A percentile compares a stretch with the other conserved stretches of the same genome.
phyloP scores from a whole-genome alignment of 1,140 invertebrate species.

The Camponotus floridanus region DNA sequence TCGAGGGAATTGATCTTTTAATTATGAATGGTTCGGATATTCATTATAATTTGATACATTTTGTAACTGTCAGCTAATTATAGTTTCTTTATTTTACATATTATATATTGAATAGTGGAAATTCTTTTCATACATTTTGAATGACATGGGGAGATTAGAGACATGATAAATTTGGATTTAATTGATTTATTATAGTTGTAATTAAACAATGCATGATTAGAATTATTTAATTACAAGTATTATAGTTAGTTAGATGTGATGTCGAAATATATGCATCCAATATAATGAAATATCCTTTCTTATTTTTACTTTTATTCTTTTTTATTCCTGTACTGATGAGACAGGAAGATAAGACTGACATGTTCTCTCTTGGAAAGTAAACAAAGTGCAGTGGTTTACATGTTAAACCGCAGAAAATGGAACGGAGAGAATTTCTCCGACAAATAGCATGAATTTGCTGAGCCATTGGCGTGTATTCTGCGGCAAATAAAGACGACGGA shows the following conservation, averaged over 20 bases:
- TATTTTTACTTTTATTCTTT: background rate
- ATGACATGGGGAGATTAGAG: background rate
- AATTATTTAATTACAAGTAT: constrained; percentile 2
- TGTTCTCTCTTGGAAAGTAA: constrained; percentile 60
- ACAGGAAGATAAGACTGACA: constrained; percentile 27
- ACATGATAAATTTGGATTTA: background rate
- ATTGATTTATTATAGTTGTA: constrained; percentile 20
- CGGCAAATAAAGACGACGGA: constrained; percentile 50
- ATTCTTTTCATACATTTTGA: background rate
- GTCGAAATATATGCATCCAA: background rate
- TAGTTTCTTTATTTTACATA: background rate
- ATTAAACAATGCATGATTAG: background rate
- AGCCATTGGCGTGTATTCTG: constrained; percentile 60
- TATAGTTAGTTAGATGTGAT: background rate
- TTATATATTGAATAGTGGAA: background rate
- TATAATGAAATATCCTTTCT: constrained; percentile 31
- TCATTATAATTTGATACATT: background rate
- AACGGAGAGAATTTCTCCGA: constrained; percentile 61
- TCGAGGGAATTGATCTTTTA: background rate
- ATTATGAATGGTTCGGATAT: background rate
- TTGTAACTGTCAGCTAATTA: background rate
- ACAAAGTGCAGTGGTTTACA: constrained; percentile 62
- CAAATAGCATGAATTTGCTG: constrained; percentile 63
- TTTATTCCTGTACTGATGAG: constrained; percentile 15
- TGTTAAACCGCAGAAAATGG: constrained; percentile 62